These are phyloP conservation scores for Slavum lentiscoides DNA, from an alignment of 2,888 invertebrate species.

Conservation along the genomic window DNA sequence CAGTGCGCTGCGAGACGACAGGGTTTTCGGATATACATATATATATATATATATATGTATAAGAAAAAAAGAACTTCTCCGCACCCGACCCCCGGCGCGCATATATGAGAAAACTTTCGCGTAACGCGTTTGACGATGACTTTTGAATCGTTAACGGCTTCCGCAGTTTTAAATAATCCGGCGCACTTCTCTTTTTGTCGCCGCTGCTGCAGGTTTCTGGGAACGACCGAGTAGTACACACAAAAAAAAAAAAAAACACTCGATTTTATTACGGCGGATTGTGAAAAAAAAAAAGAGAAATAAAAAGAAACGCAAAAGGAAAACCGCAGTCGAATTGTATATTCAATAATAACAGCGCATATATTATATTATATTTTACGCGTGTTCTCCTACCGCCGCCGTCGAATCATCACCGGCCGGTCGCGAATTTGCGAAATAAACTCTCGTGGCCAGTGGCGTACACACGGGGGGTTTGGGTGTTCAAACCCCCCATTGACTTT, in stretches of 20 bases:
- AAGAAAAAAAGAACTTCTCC: slow-evolving; percentile 3
- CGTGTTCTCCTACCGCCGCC: too few relatives aligned
- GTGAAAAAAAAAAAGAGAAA: slow-evolving; percentile 7
- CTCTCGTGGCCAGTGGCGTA: too few relatives aligned
- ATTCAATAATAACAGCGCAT: slow-evolving; percentile 22
- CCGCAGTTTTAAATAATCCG: slow-evolving; percentile 51
- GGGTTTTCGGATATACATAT: not conserved
- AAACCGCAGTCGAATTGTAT: not conserved
- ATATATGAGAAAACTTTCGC: slow-evolving; percentile 45
- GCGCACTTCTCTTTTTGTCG: not conserved
- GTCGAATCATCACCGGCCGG: too few relatives aligned
- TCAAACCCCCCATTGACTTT: too few relatives aligned
- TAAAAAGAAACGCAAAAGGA: not conserved
- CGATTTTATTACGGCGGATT: slow-evolving; percentile 15
- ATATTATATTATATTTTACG: too few relatives aligned
- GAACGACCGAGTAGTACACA: not conserved
- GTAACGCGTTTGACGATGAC: slow-evolving; percentile 32
- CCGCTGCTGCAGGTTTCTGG: not conserved
- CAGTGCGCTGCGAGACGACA: not conserved
- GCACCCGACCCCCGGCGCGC: slow-evolving; percentile 25
- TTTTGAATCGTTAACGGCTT: slow-evolving; percentile 51
- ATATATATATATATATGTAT: too few relatives aligned
- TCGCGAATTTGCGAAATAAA: too few relatives aligned
- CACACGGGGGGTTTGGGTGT: too few relatives aligned
- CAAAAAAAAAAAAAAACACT: not conserved